These are phyloP conservation scores for Leuciscus waleckii DNA, from an alignment of 2,797 vertebrate species.

Conservation along the genomic window DNA sequence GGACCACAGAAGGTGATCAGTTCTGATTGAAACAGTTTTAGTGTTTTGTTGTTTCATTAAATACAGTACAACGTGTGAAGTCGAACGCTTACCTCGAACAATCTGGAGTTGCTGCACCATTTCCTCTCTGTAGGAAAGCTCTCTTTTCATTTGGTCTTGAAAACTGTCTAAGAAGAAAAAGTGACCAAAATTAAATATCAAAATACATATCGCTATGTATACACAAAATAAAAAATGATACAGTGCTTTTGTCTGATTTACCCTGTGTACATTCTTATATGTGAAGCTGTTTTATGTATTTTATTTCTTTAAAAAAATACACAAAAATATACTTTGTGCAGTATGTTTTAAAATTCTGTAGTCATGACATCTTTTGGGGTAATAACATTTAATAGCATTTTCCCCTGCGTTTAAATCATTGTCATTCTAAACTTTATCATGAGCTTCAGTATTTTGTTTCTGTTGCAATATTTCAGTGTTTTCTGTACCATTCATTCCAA, in stretches of 20 bases:
- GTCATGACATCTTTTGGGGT: background rate
- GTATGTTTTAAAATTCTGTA: background rate
- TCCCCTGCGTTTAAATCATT: background rate
- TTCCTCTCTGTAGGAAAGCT: slow-evolving; percentile 96
- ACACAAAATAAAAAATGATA: background rate
- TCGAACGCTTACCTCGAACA: slow-evolving; percentile 88
- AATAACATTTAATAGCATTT: background rate
- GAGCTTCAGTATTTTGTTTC: background rate
- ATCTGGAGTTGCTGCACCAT: slow-evolving; percentile 99
- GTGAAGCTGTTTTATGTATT: background rate
- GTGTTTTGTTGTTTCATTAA: background rate
- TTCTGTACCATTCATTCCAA: background rate
- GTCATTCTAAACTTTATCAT: background rate
- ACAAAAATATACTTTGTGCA: background rate
- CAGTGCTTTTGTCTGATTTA: background rate
- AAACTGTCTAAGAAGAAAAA: slow-evolving; percentile 89
- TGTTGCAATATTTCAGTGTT: background rate
- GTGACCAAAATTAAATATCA: slow-evolving; percentile 29
- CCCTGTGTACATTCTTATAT: background rate
- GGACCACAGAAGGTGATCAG: background rate
- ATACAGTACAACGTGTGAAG: background rate
- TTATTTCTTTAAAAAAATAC: background rate
- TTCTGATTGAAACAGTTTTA: background rate
- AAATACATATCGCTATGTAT: background rate
- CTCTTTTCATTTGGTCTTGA: slow-evolving; percentile 99